Base-by-base conservation (phyloP, 2,797 vertebrate genomes). In the Triplophysa yarkandensis region DNA sequence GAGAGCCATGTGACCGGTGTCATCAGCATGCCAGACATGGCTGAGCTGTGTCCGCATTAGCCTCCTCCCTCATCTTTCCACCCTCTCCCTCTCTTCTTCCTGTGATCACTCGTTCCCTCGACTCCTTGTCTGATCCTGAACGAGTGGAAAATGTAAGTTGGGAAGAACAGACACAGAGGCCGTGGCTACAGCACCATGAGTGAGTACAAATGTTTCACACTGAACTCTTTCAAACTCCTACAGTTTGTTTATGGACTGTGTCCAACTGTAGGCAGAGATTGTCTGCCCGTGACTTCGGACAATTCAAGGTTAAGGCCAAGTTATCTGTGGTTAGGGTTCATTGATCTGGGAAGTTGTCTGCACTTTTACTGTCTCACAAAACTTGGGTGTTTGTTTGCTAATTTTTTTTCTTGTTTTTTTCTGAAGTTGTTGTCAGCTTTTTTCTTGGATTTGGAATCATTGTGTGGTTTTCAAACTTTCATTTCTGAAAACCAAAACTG, bases 101-200 rank as follows among this genome's bases (percentile, higher is more conserved):
- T 71, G 21, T 55, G 14, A 48, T 48, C 64, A 36, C 65, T 71
- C 55, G 62, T 72, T 80, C 67, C 62, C 13, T 77, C 43, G 48
- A 21, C 75, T 80, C 83, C 77, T 84, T 83, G 81, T 77, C 78
- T 67, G 83, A 67, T 85, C 77, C 80, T 30, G 69, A 79, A 82
- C 77, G 66, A 74, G 86, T 81, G 82, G 87, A 90, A 90, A 89
- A 89, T 91, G 91, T 90, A 85, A 88, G 81, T 82, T 83, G 83
- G 81, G 80, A 84, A 77, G 77, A 69, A 68, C 67, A 80, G 77
- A 76, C 52, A 77, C 79, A 80, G 78, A 70, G 82, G 84, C 86
- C 62, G 71, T 86, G 87, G 82, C 87, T 68, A 76, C 74, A 36
- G 82, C 88, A 90, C 81, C 86, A 93, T 93, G 92, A 91, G 85